Conservation (phyloP, 2,113 vertebrate species). For the Rynchops niger region DNA sequence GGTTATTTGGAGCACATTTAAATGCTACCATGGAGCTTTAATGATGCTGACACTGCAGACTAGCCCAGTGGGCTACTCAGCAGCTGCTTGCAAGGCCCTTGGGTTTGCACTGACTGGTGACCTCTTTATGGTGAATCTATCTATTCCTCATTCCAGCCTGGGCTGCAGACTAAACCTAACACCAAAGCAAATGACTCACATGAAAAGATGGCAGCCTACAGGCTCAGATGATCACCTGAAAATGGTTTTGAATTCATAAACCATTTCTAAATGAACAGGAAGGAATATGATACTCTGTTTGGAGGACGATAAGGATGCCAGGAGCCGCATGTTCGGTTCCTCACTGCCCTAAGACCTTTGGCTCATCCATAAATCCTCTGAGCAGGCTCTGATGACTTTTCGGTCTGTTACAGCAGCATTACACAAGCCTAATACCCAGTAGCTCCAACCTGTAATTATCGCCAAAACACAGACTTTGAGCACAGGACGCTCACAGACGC, state of each 20-base stretch:
- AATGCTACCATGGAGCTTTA: not conserved
- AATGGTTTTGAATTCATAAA: not conserved
- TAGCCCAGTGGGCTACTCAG: not conserved
- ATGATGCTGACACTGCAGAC: not conserved
- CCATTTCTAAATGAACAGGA: not conserved
- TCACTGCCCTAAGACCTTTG: not conserved
- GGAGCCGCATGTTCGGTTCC: not conserved
- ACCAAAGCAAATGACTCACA: not conserved
- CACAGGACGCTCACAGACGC: not conserved
- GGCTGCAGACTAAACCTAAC: not conserved
- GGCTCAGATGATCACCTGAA: not conserved
- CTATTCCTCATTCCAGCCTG: not conserved
- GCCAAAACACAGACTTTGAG: not conserved
- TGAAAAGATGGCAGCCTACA: not conserved
- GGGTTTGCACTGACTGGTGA: not conserved
- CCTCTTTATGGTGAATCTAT: rapidly evolving
- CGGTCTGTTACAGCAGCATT: not conserved
- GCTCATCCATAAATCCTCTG: not conserved
- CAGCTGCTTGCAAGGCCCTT: not conserved
- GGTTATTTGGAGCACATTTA: not conserved
- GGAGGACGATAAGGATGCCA: not conserved
- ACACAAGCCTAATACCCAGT: not conserved
- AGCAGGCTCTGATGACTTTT: not conserved
- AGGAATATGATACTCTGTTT: not conserved
- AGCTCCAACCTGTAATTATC: not conserved